These are phyloP conservation scores for Prietella phreatophila DNA, from an alignment of 2,113 vertebrate species.

Conservation along the genomic window DNA sequence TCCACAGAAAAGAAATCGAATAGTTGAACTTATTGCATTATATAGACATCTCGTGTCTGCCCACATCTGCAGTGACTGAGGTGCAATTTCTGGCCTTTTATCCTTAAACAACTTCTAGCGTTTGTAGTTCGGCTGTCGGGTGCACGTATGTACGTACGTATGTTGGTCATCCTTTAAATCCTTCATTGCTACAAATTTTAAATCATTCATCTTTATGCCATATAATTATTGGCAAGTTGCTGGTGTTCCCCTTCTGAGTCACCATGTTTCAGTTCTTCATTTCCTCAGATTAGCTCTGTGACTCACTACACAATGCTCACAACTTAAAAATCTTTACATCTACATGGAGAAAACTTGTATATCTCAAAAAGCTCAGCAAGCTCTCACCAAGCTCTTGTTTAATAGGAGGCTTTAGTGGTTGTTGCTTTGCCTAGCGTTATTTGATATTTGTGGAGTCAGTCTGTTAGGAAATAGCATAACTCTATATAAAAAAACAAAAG, in stretches of 20 bases:
- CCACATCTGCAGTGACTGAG: not conserved
- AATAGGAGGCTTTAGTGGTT: not conserved
- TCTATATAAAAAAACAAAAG: not conserved
- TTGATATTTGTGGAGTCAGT: not conserved
- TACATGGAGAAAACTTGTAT: not conserved
- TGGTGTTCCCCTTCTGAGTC: conserved; percentile 51
- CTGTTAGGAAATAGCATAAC: not conserved
- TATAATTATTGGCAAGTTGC: conserved; percentile 34
- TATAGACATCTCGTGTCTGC: not conserved
- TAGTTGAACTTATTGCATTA: not conserved
- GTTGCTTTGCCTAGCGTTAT: not conserved
- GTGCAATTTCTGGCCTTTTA: not conserved
- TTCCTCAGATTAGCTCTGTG: conserved; percentile 47
- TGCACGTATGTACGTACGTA: not conserved
- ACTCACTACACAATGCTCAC: conserved; percentile 3
- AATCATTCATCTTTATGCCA: conserved; percentile 25
- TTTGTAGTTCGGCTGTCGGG: not conserved
- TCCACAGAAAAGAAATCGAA: not conserved
- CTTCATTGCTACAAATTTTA: not conserved
- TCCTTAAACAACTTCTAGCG: not conserved
- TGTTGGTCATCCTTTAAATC: not conserved
- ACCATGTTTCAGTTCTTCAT: conserved; percentile 47
- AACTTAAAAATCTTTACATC: conserved; percentile 15
- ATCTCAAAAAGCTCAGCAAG: not conserved
- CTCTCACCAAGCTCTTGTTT: not conserved